Conservation (phyloP, 2,797 vertebrate genomes). For the Anabas testudineus region DNA sequence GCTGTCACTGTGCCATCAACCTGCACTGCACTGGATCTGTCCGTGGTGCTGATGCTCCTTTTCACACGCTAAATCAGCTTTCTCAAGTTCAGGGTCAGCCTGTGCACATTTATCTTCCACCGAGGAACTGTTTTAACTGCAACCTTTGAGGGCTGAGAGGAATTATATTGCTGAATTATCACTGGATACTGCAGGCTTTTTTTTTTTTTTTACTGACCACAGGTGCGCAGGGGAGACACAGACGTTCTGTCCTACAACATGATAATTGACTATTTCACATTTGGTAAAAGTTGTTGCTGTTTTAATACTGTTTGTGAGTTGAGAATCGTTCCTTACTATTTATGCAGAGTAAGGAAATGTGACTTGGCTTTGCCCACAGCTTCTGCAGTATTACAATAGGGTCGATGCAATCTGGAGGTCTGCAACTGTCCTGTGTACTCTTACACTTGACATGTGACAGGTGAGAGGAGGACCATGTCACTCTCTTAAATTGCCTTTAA, state of each 20-base stretch:
- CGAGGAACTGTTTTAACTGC: slow-evolving; percentile 53
- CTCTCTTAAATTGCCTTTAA: background rate
- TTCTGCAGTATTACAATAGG: slow-evolving; percentile 21
- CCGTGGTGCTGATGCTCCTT: slow-evolving; percentile 70
- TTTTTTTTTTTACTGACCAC: slow-evolving; percentile 40
- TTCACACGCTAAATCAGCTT: slow-evolving; percentile 72
- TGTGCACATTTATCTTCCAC: slow-evolving; percentile 57
- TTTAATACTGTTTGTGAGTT: slow-evolving; percentile 11
- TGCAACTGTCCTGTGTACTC: slow-evolving; percentile 4
- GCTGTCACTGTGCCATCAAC: slow-evolving; percentile 49
- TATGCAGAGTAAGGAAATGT: slow-evolving; percentile 11
- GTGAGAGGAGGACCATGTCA: slow-evolving; percentile 6
- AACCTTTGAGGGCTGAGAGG: slow-evolving; percentile 49
- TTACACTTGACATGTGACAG: slow-evolving; percentile 15
- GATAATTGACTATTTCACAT: slow-evolving; percentile 37
- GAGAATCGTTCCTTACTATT: background rate
- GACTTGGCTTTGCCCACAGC: slow-evolving; percentile 3
- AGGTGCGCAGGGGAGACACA: slow-evolving; percentile 52
- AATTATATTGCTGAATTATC: slow-evolving; percentile 51
- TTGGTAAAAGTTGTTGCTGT: slow-evolving; percentile 19
- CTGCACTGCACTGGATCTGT: slow-evolving; percentile 58
- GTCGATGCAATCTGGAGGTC: slow-evolving; percentile 2
- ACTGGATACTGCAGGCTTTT: slow-evolving; percentile 23
- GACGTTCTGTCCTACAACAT: slow-evolving; percentile 31
- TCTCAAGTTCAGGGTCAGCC: slow-evolving; percentile 64